phyloP scores from a whole-genome alignment of 2,888 invertebrate genomes.

The Harmothoe impar region DNA sequence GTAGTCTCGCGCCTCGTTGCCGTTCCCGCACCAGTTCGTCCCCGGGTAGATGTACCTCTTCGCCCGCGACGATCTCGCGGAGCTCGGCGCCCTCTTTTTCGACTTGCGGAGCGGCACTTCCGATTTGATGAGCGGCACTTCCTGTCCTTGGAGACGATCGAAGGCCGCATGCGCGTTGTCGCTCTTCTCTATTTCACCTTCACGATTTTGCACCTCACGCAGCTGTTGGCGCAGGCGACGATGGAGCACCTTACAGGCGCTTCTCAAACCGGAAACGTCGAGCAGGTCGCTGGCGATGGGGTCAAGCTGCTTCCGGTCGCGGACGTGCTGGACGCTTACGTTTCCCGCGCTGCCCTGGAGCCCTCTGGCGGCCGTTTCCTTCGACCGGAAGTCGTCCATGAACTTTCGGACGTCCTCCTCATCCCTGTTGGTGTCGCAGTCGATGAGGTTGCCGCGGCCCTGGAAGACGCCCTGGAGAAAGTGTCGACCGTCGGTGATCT shows the following conservation, averaged over 20 bases:
- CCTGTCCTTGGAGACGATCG: constrained; percentile 10
- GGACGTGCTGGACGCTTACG: neutral
- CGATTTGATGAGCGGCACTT: neutral
- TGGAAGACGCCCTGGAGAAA: constrained; percentile 63
- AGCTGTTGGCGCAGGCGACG: neutral
- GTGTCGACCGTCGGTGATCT: constrained; percentile 64
- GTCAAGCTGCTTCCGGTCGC: neutral
- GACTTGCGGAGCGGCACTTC: neutral
- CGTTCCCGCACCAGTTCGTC: constrained; percentile 97
- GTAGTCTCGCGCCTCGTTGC: constrained; percentile 91
- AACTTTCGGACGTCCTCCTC: constrained; percentile 49
- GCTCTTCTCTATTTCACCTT: neutral
- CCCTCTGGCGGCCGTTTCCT: neutral
- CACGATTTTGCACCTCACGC: neutral
- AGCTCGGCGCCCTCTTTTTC: neutral
- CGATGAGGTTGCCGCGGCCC: constrained; percentile 58
- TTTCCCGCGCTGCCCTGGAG: neutral
- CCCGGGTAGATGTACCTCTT: constrained; percentile 89
- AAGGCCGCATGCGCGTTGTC: constrained; percentile 16
- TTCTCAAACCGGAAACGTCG: constrained; percentile 25
- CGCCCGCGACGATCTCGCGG: neutral
- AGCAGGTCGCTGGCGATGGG: neutral
- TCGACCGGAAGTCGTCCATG: constrained; percentile 54
- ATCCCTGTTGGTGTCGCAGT: constrained; percentile 65
- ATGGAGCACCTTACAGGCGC: constrained; percentile 42